These are phyloP conservation scores for Sarcophaga bullata DNA, from an alignment of 1,140 invertebrate genomes.

Conservation along the genomic window DNA sequence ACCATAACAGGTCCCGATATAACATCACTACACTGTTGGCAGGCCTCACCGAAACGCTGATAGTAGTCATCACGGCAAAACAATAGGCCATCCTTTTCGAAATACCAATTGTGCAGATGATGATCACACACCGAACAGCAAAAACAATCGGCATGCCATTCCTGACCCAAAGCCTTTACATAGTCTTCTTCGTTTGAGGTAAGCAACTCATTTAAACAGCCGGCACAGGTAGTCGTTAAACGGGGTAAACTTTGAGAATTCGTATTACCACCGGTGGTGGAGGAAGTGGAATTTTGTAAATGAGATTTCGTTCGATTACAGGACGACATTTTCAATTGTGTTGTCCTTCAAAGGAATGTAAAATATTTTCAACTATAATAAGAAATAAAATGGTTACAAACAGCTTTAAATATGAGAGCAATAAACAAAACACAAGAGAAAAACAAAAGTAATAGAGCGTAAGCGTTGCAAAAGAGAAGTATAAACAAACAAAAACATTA, in stretches of 20 bases:
- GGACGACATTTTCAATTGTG: slow-evolving; percentile 9
- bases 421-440: not conserved
- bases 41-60: slow-evolving; percentile 86
- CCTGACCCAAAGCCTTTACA: slow-evolving; percentile 75
- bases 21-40: slow-evolving; percentile 85
- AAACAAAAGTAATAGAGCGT: not conserved
- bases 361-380: not conserved
- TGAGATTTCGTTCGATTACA: not conserved
- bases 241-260: slow-evolving; percentile 33
- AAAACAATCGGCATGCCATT: slow-evolving; percentile 90
- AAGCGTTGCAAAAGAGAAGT: not conserved
- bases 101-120: slow-evolving; percentile 88
- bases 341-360: not conserved
- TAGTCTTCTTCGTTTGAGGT: slow-evolving; percentile 55
- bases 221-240: slow-evolving; percentile 43
- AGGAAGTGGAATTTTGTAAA: not conserved
- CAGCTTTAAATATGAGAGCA: too few relatives aligned
- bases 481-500: not conserved
- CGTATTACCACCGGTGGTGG: not conserved
- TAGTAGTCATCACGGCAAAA: slow-evolving; percentile 93
- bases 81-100: slow-evolving; percentile 88
- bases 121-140: slow-evolving; percentile 88
- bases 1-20: slow-evolving; percentile 95
- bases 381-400: not conserved
- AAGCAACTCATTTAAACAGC: slow-evolving; percentile 44